A percentile compares a stretch with the other conserved stretches of the same genome.
These are phyloP conservation scores for Hydractinia echinata DNA, from an alignment of 30 jellyfish, hydroid and myxozoan genomes.

Conservation along the genomic window DNA sequence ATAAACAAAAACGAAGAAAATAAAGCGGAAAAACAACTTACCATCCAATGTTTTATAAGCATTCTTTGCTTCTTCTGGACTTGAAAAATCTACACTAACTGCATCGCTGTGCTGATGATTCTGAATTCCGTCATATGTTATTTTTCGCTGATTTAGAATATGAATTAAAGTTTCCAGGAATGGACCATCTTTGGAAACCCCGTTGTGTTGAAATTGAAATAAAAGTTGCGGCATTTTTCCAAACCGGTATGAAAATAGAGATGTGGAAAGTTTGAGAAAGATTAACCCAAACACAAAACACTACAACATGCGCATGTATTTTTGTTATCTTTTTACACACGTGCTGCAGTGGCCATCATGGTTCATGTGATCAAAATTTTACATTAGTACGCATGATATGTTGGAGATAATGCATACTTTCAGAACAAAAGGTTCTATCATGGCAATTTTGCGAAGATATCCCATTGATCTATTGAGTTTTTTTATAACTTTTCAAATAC, in stretches of 20 bases:
- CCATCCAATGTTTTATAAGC: slow-evolving; percentile 72
- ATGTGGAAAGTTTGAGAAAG: neutral
- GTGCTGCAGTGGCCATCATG: slow-evolving; percentile 20
- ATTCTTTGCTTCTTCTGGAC: slow-evolving; percentile 68
- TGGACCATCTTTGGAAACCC: slow-evolving; percentile 17
- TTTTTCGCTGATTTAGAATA: slow-evolving; percentile 9
- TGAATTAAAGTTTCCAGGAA: slow-evolving; percentile 17
- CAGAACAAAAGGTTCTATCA: too few relatives aligned
- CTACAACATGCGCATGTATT: slow-evolving; percentile 12
- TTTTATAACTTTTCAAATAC: too few relatives aligned
- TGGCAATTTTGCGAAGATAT: too few relatives aligned
- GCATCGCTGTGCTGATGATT: slow-evolving; percentile 4
- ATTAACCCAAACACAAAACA: neutral
- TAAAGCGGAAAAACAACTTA: slow-evolving; percentile 11
- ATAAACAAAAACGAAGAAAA: too few relatives aligned
- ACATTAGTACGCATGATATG: too few relatives aligned
- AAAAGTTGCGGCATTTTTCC: slow-evolving; percentile 35
- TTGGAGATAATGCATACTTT: too few relatives aligned
- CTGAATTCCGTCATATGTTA: slow-evolving; percentile 21
- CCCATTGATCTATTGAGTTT: too few relatives aligned
- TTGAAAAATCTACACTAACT: slow-evolving; percentile 58
- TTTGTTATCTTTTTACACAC: slow-evolving; percentile 10
- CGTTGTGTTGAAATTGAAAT: slow-evolving; percentile 31
- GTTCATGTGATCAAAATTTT: slow-evolving; percentile 6
- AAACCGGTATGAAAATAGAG: slow-evolving; percentile 12